Evolutionary conservation across 1,140 invertebrate species (phyloP).

Genomic region (Rhagoletis zephyria): DNA sequence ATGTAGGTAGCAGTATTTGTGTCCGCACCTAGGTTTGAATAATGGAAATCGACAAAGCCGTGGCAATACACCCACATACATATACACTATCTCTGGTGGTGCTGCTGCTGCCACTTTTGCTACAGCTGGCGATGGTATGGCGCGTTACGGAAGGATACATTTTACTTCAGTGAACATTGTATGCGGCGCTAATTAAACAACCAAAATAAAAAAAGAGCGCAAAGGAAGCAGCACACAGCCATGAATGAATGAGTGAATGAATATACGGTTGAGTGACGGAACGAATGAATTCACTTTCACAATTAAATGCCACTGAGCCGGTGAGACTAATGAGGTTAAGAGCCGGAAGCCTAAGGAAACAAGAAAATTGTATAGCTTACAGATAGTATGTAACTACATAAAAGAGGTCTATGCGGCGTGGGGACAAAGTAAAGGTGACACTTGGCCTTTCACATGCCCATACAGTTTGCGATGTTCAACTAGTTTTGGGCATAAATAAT

Average conservation of each 20-base stretch:
- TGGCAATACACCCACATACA: not conserved
- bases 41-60: not conserved
- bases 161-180: conserved; percentile 3
- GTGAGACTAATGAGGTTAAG: conserved; percentile 40
- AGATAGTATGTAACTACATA: not conserved
- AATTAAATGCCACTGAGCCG: conserved; percentile 32
- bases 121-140: not conserved
- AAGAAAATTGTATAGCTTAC: conserved; percentile 20
- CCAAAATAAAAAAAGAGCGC: conserved; percentile 13
- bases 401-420: not conserved
- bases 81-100: not conserved
- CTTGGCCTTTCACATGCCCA: not conserved
- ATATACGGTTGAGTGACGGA: not conserved
- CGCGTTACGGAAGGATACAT: conserved; percentile 23
- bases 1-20: not conserved
- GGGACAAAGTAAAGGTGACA: not conserved
- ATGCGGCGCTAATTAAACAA: conserved; percentile 31
- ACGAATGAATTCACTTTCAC: conserved; percentile 34
- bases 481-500: too few relatives aligned
- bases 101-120: too few relatives aligned
- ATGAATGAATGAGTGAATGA: not conserved
- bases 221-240: not conserved
- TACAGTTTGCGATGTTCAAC: not conserved
- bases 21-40: not conserved
- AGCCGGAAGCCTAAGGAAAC: conserved; percentile 27